Evolutionary conservation across 2,113 vertebrate species (phyloP), one percentile per base, ranked within the genome.

Genomic region (rabbit (Oryctolagus cuniculus)): DNA sequence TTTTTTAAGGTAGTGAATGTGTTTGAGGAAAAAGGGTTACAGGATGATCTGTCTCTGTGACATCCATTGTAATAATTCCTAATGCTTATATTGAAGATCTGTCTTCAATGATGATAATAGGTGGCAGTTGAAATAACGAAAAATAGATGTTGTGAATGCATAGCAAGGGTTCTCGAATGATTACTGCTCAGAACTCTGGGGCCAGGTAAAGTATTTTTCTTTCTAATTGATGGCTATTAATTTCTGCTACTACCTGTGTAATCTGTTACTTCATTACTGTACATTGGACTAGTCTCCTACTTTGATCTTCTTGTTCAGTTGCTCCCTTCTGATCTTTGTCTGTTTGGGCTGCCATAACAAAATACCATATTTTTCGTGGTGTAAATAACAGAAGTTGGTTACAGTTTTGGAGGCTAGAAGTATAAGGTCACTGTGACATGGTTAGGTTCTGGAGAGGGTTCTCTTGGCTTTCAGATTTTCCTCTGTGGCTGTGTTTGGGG

Each of bases 71-170:
- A 87, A 80, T 75, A 79, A 77, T 90, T 93, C 21, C 66, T 84
- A 79, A 67, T 88, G 24, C 70, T 94, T 89, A 44, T 89, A 11
- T 93, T 92, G n/a, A 87, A 93, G 73, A 58, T 78, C 21, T 90
- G 2, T 93, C 36, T 78, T 87, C 29, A 81, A 0, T 25, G 55
- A 88, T 73, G 36, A 87, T 53, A 70, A 31, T 55, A 90, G 49
- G 34, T 88, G n/a, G n/a, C 53, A 64, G 55, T 36, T 93, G 55
- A 91, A 49, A 66, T 27, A 70, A 31, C 22, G 89, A 36, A 88
- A 77, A 29, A 34, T 77, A 70, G 58, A 92, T 7, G 1, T 55
- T 89, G 61, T 77, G n/a, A 79, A 49, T 91, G 53, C n/a, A 3
- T 49, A 67, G 19, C 29, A 29, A 72, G 49, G 55, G 53, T 93